These are phyloP conservation scores for Megaceryle torquata DNA, from an alignment of 2,113 vertebrate genomes.

Conservation along the genomic window DNA sequence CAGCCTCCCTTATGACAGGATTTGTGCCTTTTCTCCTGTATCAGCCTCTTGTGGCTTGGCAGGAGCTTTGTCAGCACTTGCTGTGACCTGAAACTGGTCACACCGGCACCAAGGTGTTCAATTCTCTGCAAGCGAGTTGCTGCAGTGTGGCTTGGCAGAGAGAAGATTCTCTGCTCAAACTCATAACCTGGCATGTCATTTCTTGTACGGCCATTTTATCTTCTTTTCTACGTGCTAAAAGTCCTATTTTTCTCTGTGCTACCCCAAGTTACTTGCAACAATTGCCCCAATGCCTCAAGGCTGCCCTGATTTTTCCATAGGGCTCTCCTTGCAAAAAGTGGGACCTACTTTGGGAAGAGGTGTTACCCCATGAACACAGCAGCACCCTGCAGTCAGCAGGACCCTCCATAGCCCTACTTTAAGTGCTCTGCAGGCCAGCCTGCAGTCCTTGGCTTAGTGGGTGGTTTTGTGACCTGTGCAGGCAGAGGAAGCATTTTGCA, in stretches of 20 bases:
- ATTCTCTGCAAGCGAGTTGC: neutral
- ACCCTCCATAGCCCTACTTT: neutral
- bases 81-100: conserved; percentile 50
- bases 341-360: neutral
- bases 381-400: neutral
- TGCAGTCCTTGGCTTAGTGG: neutral
- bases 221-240: neutral
- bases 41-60: conserved; percentile 5
- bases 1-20: neutral
- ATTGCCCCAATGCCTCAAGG: neutral
- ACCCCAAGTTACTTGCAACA: neutral
- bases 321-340: neutral
- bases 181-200: neutral
- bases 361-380: neutral
- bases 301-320: neutral
- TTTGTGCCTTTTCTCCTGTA: neutral
- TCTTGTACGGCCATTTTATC: conserved; percentile 17
- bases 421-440: neutral
- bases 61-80: conserved; percentile 37
- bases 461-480: neutral
- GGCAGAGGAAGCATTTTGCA: neutral
- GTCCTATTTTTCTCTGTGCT: neutral
- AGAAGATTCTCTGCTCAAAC: neutral
- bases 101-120: neutral
- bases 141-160: conserved; percentile 40